These are phyloP conservation scores for Zaprionus taronus DNA, from an alignment of 1,140 invertebrate species.

Conservation along the genomic window DNA sequence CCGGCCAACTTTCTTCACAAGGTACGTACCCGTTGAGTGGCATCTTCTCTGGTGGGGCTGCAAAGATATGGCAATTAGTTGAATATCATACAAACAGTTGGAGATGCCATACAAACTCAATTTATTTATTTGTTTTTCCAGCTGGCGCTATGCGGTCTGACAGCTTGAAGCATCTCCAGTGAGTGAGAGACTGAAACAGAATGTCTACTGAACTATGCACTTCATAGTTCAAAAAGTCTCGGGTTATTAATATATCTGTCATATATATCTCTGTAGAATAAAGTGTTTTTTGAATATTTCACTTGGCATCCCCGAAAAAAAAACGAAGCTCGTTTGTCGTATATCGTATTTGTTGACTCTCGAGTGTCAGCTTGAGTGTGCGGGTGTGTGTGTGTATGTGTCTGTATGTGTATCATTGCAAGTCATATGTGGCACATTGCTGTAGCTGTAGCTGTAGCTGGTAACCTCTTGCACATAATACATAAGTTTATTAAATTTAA, in stretches of 20 bases:
- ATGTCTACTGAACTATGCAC: conserved; percentile 65
- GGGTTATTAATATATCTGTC: conserved; percentile 62
- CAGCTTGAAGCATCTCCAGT: background rate
- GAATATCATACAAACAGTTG: background rate
- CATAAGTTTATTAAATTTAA: conserved; percentile 84
- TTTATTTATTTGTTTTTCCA: background rate
- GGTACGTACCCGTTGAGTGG: background rate
- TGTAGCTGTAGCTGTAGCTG: conserved; percentile 60
- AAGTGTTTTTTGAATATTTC: background rate
- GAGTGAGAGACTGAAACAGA: conserved; percentile 7
- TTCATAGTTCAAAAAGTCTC: conserved; percentile 55
- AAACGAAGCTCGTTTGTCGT: conserved; percentile 4
- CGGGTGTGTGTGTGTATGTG: conserved; percentile 4
- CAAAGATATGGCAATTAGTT: conserved; percentile 7
- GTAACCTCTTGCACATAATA: conserved; percentile 82
- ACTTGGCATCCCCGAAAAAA: conserved; percentile 52
- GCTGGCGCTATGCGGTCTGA: background rate
- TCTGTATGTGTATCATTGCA: conserved; percentile 67
- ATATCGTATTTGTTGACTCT: background rate
- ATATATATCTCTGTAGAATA: background rate
- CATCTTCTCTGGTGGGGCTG: background rate
- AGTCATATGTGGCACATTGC: conserved; percentile 62
- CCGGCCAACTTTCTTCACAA: background rate
- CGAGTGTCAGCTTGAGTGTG: background rate
- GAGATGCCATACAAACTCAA: background rate